A percentile compares a stretch with the other conserved stretches of the same genome.
Evolutionary conservation across 2,888 invertebrate species (phyloP).

Genomic region (Sinopyrophorus schimmeli): DNA sequence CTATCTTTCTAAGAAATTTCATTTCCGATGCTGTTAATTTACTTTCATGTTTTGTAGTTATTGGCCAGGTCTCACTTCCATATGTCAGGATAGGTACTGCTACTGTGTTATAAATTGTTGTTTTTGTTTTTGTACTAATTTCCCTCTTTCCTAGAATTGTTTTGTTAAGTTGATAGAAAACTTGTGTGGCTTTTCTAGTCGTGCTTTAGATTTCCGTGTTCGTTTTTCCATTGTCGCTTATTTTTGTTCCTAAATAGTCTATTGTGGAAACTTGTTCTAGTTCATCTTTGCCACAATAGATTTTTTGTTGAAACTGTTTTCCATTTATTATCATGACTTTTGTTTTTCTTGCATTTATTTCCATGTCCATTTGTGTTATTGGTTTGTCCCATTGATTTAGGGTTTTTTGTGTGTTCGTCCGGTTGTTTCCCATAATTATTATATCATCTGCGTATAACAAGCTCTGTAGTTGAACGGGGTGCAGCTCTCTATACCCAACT

Average conservation of each 20-base stretch:
- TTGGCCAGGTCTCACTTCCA: slow-evolving; percentile 2
- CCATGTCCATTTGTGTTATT: no score
- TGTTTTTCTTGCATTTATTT: no score
- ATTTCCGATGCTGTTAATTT: slow-evolving; percentile 3
- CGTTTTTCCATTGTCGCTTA: slow-evolving; percentile 1
- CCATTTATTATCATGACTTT: no score
- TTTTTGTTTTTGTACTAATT: slow-evolving; percentile 4
- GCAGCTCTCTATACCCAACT: slow-evolving; percentile 3
- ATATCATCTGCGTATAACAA: slow-evolving; percentile 6
- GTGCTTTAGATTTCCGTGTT: background rate
- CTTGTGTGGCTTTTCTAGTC: no score
- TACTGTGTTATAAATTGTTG: slow-evolving; percentile 3
- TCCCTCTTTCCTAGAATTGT: slow-evolving; percentile 8
- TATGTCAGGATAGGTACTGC: slow-evolving; percentile 5
- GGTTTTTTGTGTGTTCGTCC: slow-evolving; percentile 7
- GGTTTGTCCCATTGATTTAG: slow-evolving; percentile 7
- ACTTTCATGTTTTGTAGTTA: background rate
- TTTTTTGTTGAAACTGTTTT: no score
- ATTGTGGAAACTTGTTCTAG: no score
- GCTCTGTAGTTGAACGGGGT: slow-evolving; percentile 14
- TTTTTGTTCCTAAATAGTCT: slow-evolving; percentile 1
- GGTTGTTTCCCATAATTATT: slow-evolving; percentile 6
- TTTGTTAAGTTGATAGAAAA: slow-evolving; percentile 1
- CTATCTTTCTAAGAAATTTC: slow-evolving; percentile 1
- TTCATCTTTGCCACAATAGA: no score